Evolutionary conservation across 2,797 vertebrate species (phyloP), one percentile per base, ranked within the genome.

Genomic region (Eremophila alpestris): DNA sequence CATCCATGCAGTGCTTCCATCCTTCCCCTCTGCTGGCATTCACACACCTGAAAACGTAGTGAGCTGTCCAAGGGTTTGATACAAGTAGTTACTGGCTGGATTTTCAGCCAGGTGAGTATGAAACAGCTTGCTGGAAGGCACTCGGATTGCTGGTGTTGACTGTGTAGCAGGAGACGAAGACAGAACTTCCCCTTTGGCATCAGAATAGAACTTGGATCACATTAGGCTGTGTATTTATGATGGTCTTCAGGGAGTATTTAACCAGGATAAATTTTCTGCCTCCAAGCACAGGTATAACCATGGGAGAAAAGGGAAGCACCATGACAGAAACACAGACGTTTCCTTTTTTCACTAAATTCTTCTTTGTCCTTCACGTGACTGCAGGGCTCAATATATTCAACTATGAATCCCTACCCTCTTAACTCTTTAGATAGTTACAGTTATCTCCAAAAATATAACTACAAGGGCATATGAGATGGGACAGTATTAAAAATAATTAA

Each of bases 1-100:
- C 52, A 43, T 27, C 65, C n/a, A 19, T 1, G 10, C 1, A 54
- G 36, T 16, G n/a, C 58, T 86, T 59, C 58, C 14, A 48, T 15
- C 51, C 21, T 69, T 83, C n/a, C 14, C 2, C 1, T 51, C 19
- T 23, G 41, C 68, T 81, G 60, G 51, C 41, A 46, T 13, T 43
- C 49, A 11, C 5, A 10, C 40, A 41, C 0, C 0, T 52, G 64
- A 54, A 94, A 52, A 46, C 0, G 0, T 1, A 22, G 34, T 0
- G 0, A 80, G 63, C 34, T 71, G 64, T 17, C 60, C 68, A 60
- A 78, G 65, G 51, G 58, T 56, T 29, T 65, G 24, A 59, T n/a
- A 56, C 49, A 89, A 23, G 5, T 1, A 60, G 64, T 41, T 48
- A 26, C 1, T 32, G 59, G 51, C 18, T 13, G 49, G 32, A 67